phyloP scores from a whole-genome alignment of 2,888 invertebrate species.

The Taphrorychus bicolor region DNA sequence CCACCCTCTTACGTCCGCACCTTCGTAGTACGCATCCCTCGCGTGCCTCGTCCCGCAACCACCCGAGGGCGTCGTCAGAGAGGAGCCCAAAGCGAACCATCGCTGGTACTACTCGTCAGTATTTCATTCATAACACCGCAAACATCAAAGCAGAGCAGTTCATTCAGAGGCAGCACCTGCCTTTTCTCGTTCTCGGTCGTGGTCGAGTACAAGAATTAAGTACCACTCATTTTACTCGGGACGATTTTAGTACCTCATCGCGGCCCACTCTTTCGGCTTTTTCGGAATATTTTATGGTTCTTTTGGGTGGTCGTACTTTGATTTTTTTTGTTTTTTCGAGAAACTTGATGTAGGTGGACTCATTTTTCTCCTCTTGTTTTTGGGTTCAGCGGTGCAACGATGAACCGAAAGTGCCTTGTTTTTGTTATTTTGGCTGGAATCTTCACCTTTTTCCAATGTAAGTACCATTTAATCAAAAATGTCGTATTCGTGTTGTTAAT shows the following conservation, averaged over 20 bases:
- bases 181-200: conserved; percentile 28
- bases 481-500: conserved; percentile 2
- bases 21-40: conserved; percentile 32
- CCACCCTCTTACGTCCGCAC: conserved; percentile 16
- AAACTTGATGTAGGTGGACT: not conserved
- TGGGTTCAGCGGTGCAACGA: conserved; percentile 15
- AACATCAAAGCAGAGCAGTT: conserved; percentile 30
- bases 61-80: conserved; percentile 11
- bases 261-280: conserved; percentile 27
- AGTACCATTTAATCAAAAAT: conserved; percentile 8
- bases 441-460: conserved; percentile 20
- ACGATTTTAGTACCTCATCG: conserved; percentile 27
- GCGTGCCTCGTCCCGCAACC: not conserved
- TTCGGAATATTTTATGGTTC: conserved; percentile 9
- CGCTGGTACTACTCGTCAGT: conserved; percentile 27
- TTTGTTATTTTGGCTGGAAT: conserved; percentile 22
- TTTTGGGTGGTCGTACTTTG: conserved; percentile 20
- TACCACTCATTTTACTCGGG: conserved; percentile 24
- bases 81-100: conserved; percentile 15
- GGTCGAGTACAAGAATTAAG: conserved; percentile 21
- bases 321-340: not conserved
- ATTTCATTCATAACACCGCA: conserved; percentile 40
- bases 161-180: conserved; percentile 37
- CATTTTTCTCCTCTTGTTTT: conserved; percentile 20
- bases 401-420: conserved; percentile 21